Evolutionary conservation across 2,888 invertebrate genomes (phyloP).

Genomic region (Mylabris sibirica): DNA sequence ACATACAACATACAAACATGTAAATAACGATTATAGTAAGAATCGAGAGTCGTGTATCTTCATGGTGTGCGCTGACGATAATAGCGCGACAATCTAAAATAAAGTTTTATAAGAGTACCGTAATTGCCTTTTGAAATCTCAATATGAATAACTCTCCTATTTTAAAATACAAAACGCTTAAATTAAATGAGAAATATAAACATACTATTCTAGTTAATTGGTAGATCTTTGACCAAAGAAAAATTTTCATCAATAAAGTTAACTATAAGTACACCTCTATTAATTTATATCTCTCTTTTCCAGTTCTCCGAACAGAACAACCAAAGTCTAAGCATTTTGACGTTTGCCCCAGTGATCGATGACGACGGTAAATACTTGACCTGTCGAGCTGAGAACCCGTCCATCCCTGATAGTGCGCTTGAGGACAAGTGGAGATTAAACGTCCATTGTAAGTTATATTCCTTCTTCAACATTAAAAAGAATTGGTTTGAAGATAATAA

Average conservation of each 20-base stretch:
- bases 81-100: no score
- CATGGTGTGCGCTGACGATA: no score
- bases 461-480: conserved; percentile 10
- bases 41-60: no score
- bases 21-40: no score
- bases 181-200: neutral
- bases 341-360: conserved; percentile 82
- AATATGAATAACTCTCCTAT: neutral
- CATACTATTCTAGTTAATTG: neutral
- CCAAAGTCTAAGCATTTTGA: conserved; percentile 83
- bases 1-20: no score
- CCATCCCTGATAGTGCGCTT: conserved; percentile 80
- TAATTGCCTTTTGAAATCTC: conserved; percentile 6
- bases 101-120: no score
- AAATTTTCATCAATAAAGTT: neutral
- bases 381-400: conserved; percentile 87
- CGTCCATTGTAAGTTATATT: conserved; percentile 80
- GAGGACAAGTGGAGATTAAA: conserved; percentile 89
- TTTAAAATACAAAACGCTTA: neutral
- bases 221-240: neutral
- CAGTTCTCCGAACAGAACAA: conserved; percentile 85
- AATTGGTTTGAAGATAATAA: conserved; percentile 20
- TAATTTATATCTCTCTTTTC: conserved; percentile 42
- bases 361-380: conserved; percentile 90
- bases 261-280: neutral